Evolutionary conservation across 23 tunicate genomes (phyloP).

Genomic region (Oikopleura dioica): DNA sequence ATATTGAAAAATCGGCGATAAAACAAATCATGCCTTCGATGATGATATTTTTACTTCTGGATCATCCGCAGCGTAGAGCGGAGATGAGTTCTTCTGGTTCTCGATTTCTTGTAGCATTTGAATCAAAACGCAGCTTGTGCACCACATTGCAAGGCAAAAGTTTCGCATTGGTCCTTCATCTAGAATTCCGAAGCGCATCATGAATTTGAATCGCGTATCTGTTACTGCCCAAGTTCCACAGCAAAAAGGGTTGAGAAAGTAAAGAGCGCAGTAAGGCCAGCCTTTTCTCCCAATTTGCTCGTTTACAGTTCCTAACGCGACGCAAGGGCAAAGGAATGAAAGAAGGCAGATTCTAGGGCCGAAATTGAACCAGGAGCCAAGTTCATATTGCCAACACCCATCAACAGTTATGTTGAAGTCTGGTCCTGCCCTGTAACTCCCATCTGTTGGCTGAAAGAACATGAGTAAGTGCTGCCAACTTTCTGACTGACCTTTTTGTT

Average conservation of each 20-base stretch:
- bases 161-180: constrained; percentile 3
- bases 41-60: background rate
- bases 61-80: background rate
- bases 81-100: background rate
- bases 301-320: background rate
- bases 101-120: constrained; percentile 13
- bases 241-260: background rate
- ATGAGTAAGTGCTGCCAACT: no score
- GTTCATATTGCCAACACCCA: background rate
- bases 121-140: background rate
- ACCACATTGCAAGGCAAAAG: background rate
- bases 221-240: constrained; percentile 9
- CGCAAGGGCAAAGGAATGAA: background rate
- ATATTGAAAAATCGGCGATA: no score
- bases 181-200: constrained; percentile 5
- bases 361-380: background rate
- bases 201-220: constrained; percentile 2
- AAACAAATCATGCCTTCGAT: background rate
- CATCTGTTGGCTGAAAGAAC: no score
- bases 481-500: no score
- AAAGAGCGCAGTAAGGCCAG: background rate
- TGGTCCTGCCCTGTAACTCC: no score
- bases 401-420: background rate
- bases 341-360: background rate
- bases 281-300: constrained; percentile 3